phyloP scores from a whole-genome alignment of 1,140 invertebrate species.

The Neodiprion lecontei region DNA sequence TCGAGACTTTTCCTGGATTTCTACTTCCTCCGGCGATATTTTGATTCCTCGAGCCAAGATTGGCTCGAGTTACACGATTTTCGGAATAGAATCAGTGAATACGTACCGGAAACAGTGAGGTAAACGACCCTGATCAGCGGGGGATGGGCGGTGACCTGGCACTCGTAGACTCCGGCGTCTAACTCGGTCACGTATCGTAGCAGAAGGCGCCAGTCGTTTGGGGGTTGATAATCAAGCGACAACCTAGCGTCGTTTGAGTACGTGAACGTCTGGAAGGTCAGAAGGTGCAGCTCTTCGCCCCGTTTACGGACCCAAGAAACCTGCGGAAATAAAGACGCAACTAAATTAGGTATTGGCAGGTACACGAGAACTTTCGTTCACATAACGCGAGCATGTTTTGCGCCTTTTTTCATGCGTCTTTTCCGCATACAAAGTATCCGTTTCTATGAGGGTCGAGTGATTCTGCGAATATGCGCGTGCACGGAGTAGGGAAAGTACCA shows the following conservation, averaged over 20 bases:
- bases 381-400: too few relatives aligned
- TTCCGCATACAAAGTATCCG: too few relatives aligned
- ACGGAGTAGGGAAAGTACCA: too few relatives aligned
- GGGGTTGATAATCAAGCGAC: conserved; percentile 73
- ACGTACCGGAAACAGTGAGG: conserved; percentile 78
- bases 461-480: too few relatives aligned
- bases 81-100: background rate
- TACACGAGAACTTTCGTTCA: too few relatives aligned
- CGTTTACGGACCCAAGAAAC: conserved; percentile 81
- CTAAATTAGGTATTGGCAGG: background rate
- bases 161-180: conserved; percentile 80
- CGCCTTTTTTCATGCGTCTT: too few relatives aligned
- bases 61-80: too few relatives aligned
- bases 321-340: conserved; percentile 50
- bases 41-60: too few relatives aligned
- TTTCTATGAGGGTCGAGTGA: too few relatives aligned
- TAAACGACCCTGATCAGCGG: conserved; percentile 75
- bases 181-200: conserved; percentile 76
- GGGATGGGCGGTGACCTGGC: conserved; percentile 81
- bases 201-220: conserved; percentile 81
- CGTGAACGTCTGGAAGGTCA: conserved; percentile 79
- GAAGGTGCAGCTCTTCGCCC: conserved; percentile 75
- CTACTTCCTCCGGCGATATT: too few relatives aligned
- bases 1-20: too few relatives aligned
- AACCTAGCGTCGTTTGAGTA: conserved; percentile 83